Evolutionary conservation across 2,888 invertebrate species (phyloP).

Genomic region (Eilema caniola): DNA sequence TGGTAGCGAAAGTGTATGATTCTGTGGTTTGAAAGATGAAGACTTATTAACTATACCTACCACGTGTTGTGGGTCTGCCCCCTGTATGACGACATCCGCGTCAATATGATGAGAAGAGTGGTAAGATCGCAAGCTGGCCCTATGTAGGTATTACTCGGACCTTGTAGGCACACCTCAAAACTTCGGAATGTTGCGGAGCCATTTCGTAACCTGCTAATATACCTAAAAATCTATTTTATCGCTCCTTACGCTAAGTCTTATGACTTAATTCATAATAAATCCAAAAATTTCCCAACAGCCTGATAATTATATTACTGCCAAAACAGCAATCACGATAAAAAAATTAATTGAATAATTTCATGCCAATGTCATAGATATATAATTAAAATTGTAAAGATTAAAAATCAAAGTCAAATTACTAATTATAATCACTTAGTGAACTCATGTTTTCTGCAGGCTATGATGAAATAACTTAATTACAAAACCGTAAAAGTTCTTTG

Average conservation of each 20-base stretch:
- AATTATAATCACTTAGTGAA: slow-evolving; percentile 27
- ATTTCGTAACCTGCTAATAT: no score
- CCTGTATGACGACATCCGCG: no score
- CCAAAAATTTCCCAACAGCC: slow-evolving; percentile 32
- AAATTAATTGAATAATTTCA: slow-evolving; percentile 35
- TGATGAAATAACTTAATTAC: background rate
- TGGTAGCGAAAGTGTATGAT: no score
- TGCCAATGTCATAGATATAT: slow-evolving; percentile 27
- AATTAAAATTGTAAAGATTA: slow-evolving; percentile 29
- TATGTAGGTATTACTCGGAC: no score
- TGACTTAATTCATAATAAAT: slow-evolving; percentile 8
- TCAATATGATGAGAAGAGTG: no score
- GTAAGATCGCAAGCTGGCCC: no score
- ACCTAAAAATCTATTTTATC: background rate
- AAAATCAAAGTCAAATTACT: slow-evolving; percentile 25
- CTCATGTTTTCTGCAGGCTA: background rate
- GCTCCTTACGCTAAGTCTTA: slow-evolving; percentile 13
- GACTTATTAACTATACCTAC: no score
- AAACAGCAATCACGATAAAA: slow-evolving; percentile 35
- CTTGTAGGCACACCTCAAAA: no score
- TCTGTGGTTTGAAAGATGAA: no score
- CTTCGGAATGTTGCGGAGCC: no score
- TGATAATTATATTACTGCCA: slow-evolving; percentile 45
- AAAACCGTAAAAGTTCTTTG: background rate
- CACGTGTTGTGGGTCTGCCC: no score